Conservation (phyloP, 2,888 invertebrate genomes). For the Notodonta ziczac region DNA sequence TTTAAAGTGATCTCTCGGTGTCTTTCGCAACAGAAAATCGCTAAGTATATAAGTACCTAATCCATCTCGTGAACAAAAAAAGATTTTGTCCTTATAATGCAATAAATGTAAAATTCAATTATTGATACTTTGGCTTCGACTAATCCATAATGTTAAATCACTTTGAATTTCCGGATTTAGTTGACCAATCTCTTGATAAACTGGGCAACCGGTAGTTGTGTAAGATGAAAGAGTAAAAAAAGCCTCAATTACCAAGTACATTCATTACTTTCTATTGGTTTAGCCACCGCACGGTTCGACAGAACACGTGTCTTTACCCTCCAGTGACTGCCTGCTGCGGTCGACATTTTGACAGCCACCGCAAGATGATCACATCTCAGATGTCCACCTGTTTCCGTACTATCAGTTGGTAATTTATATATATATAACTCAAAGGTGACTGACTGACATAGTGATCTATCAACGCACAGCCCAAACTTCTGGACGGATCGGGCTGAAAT, state of each 20-base stretch:
- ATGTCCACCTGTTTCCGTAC: neutral
- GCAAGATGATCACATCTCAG: constrained; percentile 1
- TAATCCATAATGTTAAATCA: too few relatives aligned
- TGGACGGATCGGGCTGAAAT: too few relatives aligned
- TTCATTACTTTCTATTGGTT: neutral
- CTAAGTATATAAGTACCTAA: too few relatives aligned
- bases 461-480: too few relatives aligned
- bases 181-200: neutral
- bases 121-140: too few relatives aligned
- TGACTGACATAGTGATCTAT: too few relatives aligned
- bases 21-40: too few relatives aligned
- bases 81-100: too few relatives aligned
- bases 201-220: neutral
- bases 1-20: too few relatives aligned
- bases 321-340: neutral
- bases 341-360: constrained; percentile 4
- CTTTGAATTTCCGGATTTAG: neutral
- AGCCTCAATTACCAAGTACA: neutral
- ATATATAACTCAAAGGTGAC: too few relatives aligned
- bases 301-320: neutral
- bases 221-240: neutral
- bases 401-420: constrained; percentile 2
- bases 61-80: too few relatives aligned
- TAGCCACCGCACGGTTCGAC: neutral
- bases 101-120: too few relatives aligned